phyloP scores from a whole-genome alignment of 2,113 vertebrate species.

The Calyptomena viridis region DNA sequence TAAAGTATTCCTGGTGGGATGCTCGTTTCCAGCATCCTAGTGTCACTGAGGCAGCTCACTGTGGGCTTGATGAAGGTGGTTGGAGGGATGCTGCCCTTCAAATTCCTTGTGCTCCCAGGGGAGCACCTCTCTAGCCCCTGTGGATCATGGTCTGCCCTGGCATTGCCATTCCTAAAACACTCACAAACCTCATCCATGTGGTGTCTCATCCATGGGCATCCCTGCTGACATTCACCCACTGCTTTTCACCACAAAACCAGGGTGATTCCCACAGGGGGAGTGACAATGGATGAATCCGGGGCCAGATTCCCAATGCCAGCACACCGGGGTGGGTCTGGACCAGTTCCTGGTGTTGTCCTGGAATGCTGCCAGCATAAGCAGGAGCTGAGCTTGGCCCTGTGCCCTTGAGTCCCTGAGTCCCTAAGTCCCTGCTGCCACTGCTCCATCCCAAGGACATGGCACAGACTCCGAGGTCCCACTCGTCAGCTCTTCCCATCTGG shows the following conservation, averaged over 20 bases:
- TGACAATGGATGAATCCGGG: background rate
- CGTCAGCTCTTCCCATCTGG: background rate
- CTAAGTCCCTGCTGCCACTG: background rate
- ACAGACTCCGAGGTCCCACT: background rate
- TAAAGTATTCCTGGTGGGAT: background rate
- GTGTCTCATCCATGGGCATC: background rate
- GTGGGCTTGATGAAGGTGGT: background rate
- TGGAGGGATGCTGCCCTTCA: accelerated
- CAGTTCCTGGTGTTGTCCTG: background rate
- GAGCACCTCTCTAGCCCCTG: background rate
- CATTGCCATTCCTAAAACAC: background rate
- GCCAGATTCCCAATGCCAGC: background rate
- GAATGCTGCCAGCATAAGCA: background rate
- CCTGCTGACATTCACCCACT: accelerated
- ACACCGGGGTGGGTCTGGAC: accelerated
- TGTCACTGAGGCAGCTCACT: background rate
- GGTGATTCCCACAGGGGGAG: background rate
- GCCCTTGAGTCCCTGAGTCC: background rate
- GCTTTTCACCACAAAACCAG: background rate
- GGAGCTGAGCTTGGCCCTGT: background rate
- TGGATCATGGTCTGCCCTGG: accelerated
- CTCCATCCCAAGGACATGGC: background rate
- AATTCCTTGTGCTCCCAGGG: accelerated
- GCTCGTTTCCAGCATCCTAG: background rate
- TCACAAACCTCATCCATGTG: accelerated